Evolutionary conservation across 2,888 invertebrate genomes (phyloP), one percentile per base, ranked within the genome.

Genomic region (Gibbula magus): DNA sequence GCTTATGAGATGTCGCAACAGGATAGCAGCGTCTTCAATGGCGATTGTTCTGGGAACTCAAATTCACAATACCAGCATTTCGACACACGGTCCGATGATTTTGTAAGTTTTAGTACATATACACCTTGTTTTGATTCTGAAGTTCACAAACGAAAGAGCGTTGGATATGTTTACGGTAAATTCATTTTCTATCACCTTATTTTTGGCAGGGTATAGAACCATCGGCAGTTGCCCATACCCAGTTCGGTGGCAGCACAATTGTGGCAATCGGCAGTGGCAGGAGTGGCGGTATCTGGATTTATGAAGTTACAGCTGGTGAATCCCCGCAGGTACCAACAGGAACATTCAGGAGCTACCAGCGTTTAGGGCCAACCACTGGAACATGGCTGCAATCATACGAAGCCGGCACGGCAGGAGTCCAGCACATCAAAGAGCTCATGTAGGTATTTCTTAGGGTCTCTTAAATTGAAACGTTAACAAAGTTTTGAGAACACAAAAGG

Each of bases 1-100:
- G 84, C 80, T 51, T 66, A 78, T 8, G 75, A 79, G 35, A 82
- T 79, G 8, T 79, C 84, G 1, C 51, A 83, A 32, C 66, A 83
- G 18, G 66, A 70, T 1, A 82, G 82, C 0, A 16, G 79, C 29
- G 75, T 89, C 61, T 88, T 89, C 75, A 89, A 89, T 75, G 83
- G 77, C 54, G 73, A 86, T 32, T 70, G 70, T 20, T 35, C 35
- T 39, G 29, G 32, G 2, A 18, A 18, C 20, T 32, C 32, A 13
- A n/a, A 35, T 16, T 70, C 70, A 4, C 70, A 29, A 35, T 35
- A n/a, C 35, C 70, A 70, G 39, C 70, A 70, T 25, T 35, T 70
- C 10, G 70, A 70, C 70, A 70, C 70, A 39, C 29, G 70, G 18
- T 70, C 70, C 18, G 70, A 70, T 13, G 70, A 70, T 10, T 18